phyloP scores from a whole-genome alignment of 2,113 vertebrate species.

The Numida meleagris region DNA sequence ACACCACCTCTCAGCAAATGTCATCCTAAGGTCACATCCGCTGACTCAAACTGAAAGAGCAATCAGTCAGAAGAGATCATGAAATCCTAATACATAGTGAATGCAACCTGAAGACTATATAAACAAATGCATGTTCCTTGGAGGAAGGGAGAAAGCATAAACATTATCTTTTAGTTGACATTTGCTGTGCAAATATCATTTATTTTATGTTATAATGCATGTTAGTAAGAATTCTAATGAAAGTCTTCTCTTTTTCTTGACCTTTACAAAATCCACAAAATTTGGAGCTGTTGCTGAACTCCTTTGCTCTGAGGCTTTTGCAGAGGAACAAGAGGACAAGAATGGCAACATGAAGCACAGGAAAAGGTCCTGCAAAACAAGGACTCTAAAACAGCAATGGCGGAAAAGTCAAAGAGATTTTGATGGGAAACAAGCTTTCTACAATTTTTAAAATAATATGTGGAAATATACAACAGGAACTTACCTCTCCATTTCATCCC shows the following conservation, averaged over 20 bases:
- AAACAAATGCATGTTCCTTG: conserved; percentile 12
- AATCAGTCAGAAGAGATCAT: conserved; percentile 21
- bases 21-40: conserved; percentile 66
- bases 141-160: conserved; percentile 26
- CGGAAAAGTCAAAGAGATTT: neutral
- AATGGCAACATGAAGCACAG: neutral
- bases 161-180: conserved; percentile 1
- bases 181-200: conserved; percentile 66
- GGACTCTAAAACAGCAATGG: neutral
- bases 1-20: conserved; percentile 60
- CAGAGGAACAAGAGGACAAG: neutral
- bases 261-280: conserved; percentile 56
- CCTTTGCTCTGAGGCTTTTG: neutral
- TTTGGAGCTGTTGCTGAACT: neutral
- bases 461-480: neutral
- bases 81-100: conserved; percentile 39
- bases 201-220: conserved; percentile 3
- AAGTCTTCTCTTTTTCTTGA: conserved; percentile 43
- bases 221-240: conserved; percentile 41
- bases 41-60: conserved; percentile 38
- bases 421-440: neutral
- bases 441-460: neutral
- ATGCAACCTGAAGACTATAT: neutral
- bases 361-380: neutral
- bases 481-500: neutral